Evolutionary conservation across 2,113 vertebrate genomes (phyloP).

Genomic region (Pseudonaja textilis): DNA sequence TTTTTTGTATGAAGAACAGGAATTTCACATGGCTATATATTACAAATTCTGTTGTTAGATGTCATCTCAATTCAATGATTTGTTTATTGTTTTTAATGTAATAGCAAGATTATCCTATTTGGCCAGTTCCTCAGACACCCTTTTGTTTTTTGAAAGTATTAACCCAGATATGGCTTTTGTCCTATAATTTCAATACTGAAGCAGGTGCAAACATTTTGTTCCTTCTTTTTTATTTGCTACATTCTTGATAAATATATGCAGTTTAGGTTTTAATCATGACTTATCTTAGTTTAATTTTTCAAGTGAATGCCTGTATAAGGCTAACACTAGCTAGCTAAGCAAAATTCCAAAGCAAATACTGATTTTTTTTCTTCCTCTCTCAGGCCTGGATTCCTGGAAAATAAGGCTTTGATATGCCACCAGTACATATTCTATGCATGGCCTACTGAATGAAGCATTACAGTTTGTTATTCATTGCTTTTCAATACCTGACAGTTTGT

Average conservation of each 20-base stretch:
- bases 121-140: not conserved
- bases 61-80: not conserved
- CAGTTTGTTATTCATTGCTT: not conserved
- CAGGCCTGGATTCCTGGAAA: not conserved
- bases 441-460: not conserved
- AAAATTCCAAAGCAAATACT: not conserved
- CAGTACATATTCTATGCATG: not conserved
- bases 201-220: not conserved
- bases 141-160: not conserved
- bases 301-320: not conserved
- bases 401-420: not conserved
- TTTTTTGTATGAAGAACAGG: not conserved
- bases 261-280: not conserved
- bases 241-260: not conserved
- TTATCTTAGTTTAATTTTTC: not conserved
- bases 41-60: not conserved
- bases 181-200: not conserved
- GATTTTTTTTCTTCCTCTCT: not conserved
- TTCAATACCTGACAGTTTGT: constrained; percentile 3
- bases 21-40: not conserved
- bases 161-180: not conserved
- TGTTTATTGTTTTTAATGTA: not conserved
- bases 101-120: not conserved
- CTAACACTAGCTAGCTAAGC: not conserved
- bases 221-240: not conserved